Conservation (phyloP, 2,113 vertebrate genomes). For the Gallinago media region DNA sequence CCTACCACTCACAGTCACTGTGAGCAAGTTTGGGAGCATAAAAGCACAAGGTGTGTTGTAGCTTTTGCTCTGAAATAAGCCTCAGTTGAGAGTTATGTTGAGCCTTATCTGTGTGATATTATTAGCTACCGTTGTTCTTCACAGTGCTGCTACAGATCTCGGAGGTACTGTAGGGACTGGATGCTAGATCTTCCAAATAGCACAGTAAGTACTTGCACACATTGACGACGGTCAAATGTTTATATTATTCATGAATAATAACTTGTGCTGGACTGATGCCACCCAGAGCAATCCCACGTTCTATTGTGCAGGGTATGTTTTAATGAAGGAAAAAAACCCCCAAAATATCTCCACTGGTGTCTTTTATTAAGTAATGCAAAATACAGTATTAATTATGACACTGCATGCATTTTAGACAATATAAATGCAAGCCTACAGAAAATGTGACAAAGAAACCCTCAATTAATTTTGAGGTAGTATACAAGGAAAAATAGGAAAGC, state of each 20-base stretch:
- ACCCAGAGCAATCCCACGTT: neutral
- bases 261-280: neutral
- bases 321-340: neutral
- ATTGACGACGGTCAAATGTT: neutral
- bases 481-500: slow-evolving; percentile 67
- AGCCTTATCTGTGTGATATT: neutral
- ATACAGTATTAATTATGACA: slow-evolving; percentile 76
- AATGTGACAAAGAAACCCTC: slow-evolving; percentile 78
- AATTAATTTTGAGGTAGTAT: slow-evolving; percentile 81
- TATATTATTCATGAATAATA: neutral
- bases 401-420: slow-evolving; percentile 80
- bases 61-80: neutral
- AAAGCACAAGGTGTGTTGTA: neutral
- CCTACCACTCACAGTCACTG: neutral
- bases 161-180: neutral
- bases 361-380: slow-evolving; percentile 82
- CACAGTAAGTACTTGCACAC: neutral
- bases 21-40: neutral
- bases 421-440: slow-evolving; percentile 74
- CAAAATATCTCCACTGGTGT: slow-evolving; percentile 64
- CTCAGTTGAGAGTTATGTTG: neutral
- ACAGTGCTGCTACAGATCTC: neutral
- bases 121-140: neutral
- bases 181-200: neutral
- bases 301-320: neutral